Evolutionary conservation across 2,113 vertebrate species (phyloP).

Genomic region (Eonycteris spelaea): DNA sequence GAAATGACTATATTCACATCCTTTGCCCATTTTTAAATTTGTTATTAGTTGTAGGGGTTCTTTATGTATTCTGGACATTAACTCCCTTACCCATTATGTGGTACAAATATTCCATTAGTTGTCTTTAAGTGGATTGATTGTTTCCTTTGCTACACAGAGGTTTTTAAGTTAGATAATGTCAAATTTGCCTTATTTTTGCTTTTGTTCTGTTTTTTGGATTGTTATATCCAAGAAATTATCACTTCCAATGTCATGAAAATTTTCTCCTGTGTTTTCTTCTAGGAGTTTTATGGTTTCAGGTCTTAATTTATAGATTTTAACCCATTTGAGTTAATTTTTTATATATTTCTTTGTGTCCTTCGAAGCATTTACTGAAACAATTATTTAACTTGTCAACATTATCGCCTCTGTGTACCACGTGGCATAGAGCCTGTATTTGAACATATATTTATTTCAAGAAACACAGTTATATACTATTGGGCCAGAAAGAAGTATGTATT

Average conservation of each 20-base stretch:
- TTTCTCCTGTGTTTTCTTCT: neutral
- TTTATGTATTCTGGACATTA: neutral
- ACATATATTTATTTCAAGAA: constrained; percentile 3
- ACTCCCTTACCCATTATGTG: neutral
- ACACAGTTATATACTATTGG: neutral
- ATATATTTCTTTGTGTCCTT: neutral
- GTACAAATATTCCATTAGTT: neutral
- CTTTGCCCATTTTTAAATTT: neutral
- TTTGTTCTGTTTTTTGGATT: constrained; percentile 8
- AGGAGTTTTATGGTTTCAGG: neutral
- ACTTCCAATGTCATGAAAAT: neutral
- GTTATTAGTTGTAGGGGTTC: neutral
- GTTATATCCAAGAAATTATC: neutral
- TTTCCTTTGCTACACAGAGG: neutral
- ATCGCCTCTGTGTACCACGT: neutral
- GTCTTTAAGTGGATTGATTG: neutral
- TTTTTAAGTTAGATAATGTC: neutral
- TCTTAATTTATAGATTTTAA: neutral
- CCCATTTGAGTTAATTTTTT: constrained; percentile 17
- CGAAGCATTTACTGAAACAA: neutral
- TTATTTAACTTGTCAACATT: constrained; percentile 2
- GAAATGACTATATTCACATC: neutral
- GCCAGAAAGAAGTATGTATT: neutral
- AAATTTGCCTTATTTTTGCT: neutral
- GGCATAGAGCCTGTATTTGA: neutral